phyloP scores from a whole-genome alignment of 2,797 vertebrate species.

The Clangula hyemalis region DNA sequence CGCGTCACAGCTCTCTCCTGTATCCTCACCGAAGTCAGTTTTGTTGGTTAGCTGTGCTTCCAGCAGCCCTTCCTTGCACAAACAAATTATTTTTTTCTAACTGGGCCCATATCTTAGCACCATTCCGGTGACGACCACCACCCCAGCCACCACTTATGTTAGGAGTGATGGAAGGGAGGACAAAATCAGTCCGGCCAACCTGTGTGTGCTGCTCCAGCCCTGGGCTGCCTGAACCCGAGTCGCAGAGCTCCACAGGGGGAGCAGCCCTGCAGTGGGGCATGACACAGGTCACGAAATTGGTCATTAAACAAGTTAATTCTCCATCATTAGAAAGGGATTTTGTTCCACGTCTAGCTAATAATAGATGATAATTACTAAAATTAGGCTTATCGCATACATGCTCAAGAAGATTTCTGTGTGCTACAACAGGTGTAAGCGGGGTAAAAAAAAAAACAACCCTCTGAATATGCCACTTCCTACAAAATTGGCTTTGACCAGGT shows the following conservation, averaged over 20 bases:
- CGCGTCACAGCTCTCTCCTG: accelerated
- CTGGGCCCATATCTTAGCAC: background rate
- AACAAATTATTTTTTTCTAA: background rate
- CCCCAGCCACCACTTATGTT: background rate
- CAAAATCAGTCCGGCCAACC: accelerated
- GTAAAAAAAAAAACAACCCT: background rate
- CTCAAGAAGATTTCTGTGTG: background rate
- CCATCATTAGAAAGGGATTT: background rate
- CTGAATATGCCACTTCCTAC: background rate
- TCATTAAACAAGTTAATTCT: background rate
- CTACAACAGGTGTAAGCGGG: background rate
- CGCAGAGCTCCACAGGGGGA: background rate
- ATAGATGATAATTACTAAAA: background rate
- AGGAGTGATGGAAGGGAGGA: accelerated
- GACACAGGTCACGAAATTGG: background rate
- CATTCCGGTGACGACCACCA: background rate
- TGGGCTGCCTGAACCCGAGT: background rate
- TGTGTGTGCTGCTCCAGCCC: background rate
- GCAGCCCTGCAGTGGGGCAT: accelerated
- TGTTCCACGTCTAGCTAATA: background rate
- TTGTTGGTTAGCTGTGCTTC: background rate
- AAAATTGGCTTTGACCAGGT: background rate
- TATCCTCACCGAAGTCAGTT: background rate
- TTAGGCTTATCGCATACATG: background rate
- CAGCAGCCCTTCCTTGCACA: background rate